These are phyloP conservation scores for Centropristis striata DNA, from an alignment of 2,113 vertebrate genomes.

Conservation along the genomic window DNA sequence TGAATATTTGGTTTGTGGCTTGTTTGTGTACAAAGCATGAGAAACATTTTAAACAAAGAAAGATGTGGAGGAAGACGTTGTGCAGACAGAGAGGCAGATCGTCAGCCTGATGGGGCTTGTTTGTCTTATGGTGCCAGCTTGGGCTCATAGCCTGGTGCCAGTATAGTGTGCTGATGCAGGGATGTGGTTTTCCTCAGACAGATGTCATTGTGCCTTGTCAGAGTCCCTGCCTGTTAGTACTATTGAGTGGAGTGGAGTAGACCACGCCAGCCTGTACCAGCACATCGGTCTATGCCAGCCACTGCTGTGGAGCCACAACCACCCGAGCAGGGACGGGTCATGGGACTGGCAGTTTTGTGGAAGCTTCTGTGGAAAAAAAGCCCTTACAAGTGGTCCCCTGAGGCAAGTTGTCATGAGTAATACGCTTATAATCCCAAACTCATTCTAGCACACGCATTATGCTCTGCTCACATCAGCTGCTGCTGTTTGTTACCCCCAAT, in stretches of 20 bases:
- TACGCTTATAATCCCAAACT: slow-evolving; percentile 67
- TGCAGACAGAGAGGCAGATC: slow-evolving; percentile 69
- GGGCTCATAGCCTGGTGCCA: slow-evolving; percentile 70
- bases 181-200: slow-evolving; percentile 76
- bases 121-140: slow-evolving; percentile 76
- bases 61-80: slow-evolving; percentile 48
- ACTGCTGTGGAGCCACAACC: slow-evolving; percentile 54
- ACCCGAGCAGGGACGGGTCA: slow-evolving; percentile 65
- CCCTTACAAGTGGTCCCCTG: slow-evolving; percentile 60
- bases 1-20: slow-evolving; percentile 32
- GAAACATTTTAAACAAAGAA: slow-evolving; percentile 53
- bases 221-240: slow-evolving; percentile 75
- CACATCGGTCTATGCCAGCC: slow-evolving; percentile 39
- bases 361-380: slow-evolving; percentile 36
- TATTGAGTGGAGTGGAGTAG: slow-evolving; percentile 66
- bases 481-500: slow-evolving; percentile 55
- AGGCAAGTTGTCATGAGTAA: slow-evolving; percentile 74
- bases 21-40: slow-evolving; percentile 17
- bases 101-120: slow-evolving; percentile 74
- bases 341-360: slow-evolving; percentile 62
- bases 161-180: slow-evolving; percentile 66
- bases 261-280: slow-evolving; percentile 60
- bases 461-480: slow-evolving; percentile 66
- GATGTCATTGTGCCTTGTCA: slow-evolving; percentile 77
- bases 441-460: slow-evolving; percentile 71